A percentile compares a stretch with the other conserved stretches of the same genome.
Evolutionary conservation across 1,140 invertebrate species (phyloP).

Genomic region (Heliconius hermathena): DNA sequence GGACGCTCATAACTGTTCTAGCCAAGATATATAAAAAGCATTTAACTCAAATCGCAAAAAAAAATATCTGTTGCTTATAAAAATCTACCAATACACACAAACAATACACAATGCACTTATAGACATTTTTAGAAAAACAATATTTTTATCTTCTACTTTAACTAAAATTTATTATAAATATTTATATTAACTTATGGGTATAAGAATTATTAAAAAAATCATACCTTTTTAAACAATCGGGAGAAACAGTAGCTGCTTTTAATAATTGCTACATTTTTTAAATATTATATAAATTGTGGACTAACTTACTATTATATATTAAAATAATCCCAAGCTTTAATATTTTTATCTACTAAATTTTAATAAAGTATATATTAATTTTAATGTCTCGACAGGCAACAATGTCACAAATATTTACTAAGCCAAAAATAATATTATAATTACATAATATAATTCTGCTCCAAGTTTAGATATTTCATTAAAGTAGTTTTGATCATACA

Average conservation of each 20-base stretch:
- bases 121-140: neutral
- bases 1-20: conserved; percentile 78
- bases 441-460: neutral
- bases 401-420: neutral
- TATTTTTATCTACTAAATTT: conserved; percentile 6
- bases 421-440: neutral
- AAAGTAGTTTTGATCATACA: neutral
- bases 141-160: conserved; percentile 5
- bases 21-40: conserved; percentile 68
- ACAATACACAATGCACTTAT: neutral
- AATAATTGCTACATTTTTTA: conserved; percentile 5
- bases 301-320: neutral
- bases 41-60: neutral
- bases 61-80: conserved; percentile 1
- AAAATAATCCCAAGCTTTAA: conserved; percentile 9
- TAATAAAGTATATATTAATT: neutral
- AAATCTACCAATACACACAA: neutral
- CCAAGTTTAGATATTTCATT: neutral
- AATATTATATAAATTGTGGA: neutral
- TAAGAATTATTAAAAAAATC: neutral
- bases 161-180: neutral
- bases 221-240: neutral
- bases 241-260: conserved; percentile 5
- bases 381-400: neutral
- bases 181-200: neutral